phyloP scores from a whole-genome alignment of 2,888 invertebrate genomes.

The Napeogenes sylphis region DNA sequence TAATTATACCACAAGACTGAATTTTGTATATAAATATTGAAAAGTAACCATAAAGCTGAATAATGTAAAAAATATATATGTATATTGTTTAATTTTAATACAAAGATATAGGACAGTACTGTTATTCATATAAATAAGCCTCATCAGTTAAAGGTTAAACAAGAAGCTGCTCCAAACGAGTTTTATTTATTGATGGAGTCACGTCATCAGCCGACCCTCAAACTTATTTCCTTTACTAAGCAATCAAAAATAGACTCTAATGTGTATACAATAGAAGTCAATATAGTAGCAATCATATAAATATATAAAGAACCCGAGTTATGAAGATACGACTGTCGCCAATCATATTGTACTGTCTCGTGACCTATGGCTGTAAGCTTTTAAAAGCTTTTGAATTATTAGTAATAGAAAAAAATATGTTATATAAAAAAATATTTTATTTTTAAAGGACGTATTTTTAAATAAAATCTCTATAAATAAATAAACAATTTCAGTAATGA shows the following conservation, averaged over 20 bases:
- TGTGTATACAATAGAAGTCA: constrained; percentile 17
- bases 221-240: constrained; percentile 43
- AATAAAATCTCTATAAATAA: too few relatives aligned
- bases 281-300: not conserved
- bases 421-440: too few relatives aligned
- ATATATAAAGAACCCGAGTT: constrained; percentile 49
- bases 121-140: constrained; percentile 12
- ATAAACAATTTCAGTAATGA: too few relatives aligned
- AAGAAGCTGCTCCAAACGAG: constrained; percentile 37
- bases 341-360: constrained; percentile 52
- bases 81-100: too few relatives aligned
- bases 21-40: too few relatives aligned
- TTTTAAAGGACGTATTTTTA: too few relatives aligned
- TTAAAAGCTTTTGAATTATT: not conserved
- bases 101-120: too few relatives aligned
- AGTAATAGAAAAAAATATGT: too few relatives aligned
- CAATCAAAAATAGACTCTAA: constrained; percentile 41
- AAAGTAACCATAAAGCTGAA: too few relatives aligned
- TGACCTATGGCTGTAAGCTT: constrained; percentile 28
- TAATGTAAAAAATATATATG: too few relatives aligned
- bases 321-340: constrained; percentile 59
- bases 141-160: not conserved
- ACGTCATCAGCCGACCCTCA: constrained; percentile 62
- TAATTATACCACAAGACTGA: too few relatives aligned
- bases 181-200: constrained; percentile 49